Evolutionary conservation across 2,888 invertebrate species (phyloP).

Genomic region (Diaphora mendica): DNA sequence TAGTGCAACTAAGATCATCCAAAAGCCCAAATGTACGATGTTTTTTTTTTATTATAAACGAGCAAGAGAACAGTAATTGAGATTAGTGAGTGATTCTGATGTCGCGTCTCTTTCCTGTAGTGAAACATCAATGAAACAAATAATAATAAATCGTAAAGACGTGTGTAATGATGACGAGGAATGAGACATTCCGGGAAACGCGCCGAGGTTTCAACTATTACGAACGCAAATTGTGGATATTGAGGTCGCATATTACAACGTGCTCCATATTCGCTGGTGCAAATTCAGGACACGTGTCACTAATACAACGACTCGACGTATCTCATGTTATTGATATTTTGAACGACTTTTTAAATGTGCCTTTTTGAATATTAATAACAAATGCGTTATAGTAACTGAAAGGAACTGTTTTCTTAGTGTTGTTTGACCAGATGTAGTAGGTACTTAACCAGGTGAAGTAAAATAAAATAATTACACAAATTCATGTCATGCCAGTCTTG

Average conservation of each 20-base stretch:
- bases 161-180: background rate
- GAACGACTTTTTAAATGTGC: background rate
- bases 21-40: background rate
- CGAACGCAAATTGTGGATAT: background rate
- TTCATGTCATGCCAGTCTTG: too few relatives aligned
- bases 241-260: slow-evolving; percentile 8
- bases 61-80: background rate
- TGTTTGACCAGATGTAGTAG: background rate
- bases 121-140: background rate
- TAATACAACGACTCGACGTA: background rate
- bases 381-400: background rate
- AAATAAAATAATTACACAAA: too few relatives aligned
- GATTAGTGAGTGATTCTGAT: background rate
- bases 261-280: background rate
- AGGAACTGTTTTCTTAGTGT: background rate
- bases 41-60: slow-evolving; percentile 6
- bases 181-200: slow-evolving; percentile 6
- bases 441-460: too few relatives aligned
- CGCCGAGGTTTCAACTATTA: background rate
- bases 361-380: background rate
- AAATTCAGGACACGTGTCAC: background rate
- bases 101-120: slow-evolving; percentile 2
- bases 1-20: background rate
- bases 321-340: background rate
- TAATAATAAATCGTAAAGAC: slow-evolving; percentile 7